phyloP scores from a whole-genome alignment of 1,140 invertebrate species.

The Psix sp. region DNA sequence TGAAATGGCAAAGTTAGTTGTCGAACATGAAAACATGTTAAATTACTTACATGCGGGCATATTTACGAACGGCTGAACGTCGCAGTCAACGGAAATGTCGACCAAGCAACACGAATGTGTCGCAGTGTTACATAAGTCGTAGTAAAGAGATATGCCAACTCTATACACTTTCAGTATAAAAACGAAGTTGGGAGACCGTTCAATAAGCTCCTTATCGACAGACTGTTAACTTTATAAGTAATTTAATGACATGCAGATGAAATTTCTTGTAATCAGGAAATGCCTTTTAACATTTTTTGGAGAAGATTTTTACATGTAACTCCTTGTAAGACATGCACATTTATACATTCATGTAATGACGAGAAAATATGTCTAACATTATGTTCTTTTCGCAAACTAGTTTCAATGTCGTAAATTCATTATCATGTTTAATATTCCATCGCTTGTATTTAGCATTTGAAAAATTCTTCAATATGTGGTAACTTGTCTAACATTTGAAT shows the following conservation, averaged over 20 bases:
- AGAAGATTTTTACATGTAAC: no score
- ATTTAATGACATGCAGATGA: no score
- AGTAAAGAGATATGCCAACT: slow-evolving; percentile 58
- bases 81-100: slow-evolving; percentile 50
- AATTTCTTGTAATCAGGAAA: no score
- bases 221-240: slow-evolving; percentile 31
- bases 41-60: slow-evolving; percentile 28
- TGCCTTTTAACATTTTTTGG: no score
- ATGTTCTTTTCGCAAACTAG: slow-evolving; percentile 19
- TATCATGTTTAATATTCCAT: slow-evolving; percentile 38
- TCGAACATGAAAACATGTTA: slow-evolving; percentile 43
- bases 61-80: slow-evolving; percentile 33
- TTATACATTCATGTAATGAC: not conserved
- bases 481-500: slow-evolving; percentile 33
- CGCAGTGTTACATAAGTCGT: slow-evolving; percentile 58
- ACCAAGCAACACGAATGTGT: slow-evolving; percentile 55
- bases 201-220: slow-evolving; percentile 33
- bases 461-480: slow-evolving; percentile 24
- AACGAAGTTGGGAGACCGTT: slow-evolving; percentile 18
- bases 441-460: slow-evolving; percentile 28
- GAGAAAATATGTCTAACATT: slow-evolving; percentile 6
- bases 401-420: slow-evolving; percentile 25
- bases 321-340: not conserved
- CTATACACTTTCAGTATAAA: slow-evolving; percentile 26
- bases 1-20: slow-evolving; percentile 27